Evolutionary conservation across 2,113 vertebrate species (phyloP), one percentile per base, ranked within the genome.

Genomic region (Herpailurus yagouaroundi): DNA sequence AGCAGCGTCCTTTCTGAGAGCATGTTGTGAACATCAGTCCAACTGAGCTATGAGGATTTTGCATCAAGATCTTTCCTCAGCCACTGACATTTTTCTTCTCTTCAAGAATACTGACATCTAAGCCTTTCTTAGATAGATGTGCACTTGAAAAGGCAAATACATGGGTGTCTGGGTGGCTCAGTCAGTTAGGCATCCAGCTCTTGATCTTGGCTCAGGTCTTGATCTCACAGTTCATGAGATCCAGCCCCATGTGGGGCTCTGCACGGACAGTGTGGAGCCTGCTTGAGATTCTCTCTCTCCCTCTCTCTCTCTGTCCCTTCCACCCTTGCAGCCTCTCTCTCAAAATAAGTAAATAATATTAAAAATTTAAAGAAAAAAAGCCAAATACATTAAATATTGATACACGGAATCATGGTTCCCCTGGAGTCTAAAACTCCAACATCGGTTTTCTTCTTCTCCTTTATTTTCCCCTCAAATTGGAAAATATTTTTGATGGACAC

Each of bases 31-130:
- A 85, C 64, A 63, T 60, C 88, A 69, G 55, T 36, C 15, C 41
- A 8, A 11, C 1, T 23, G 33, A 84, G 64, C 1, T 41, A 7
- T 0, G 12, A 76, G 21, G 60, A 45, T 55, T 52, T 68, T 5
- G 1, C 29, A 8, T 33, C 77, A 94, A 93, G 38, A 79, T 69
- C 45, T 86, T 92, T 41, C 79, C 16, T 29, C 1, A 7, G 23
- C 27, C 5, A 71, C 21, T 95, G 90, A 63, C 27, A 50, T 85
- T 91, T 81, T 91, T 38, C 73, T 93, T 95, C 38, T 96, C 80
- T 79, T 84, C 36, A 31, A 63, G 10, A 74, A 31, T 50, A 55
- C 41, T n/a, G 48, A 27, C 2, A 76, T 23, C 7, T 27, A 52
- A 38, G 12, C 10, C 18, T 94, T 96, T 29, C 48, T 88, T 86